These are phyloP conservation scores for Caenorhabditis sp. DNA, from an alignment of 2,888 invertebrate genomes.

Conservation along the genomic window DNA sequence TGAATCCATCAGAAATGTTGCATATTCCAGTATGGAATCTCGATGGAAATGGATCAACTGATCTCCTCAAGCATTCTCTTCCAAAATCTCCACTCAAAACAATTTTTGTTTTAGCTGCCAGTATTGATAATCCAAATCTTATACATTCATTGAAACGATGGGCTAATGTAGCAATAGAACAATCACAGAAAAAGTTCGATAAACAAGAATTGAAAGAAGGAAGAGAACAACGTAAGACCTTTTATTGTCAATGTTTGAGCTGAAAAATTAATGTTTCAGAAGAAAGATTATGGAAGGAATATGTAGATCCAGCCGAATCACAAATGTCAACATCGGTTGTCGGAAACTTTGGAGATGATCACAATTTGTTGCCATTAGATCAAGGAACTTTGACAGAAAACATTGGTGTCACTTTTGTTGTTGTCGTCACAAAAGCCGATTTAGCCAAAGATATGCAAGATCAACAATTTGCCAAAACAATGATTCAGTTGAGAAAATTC, in stretches of 20 bases:
- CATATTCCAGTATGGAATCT: constrained; percentile 59
- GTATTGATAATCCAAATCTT: constrained; percentile 62
- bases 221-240: constrained; percentile 27
- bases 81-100: constrained; percentile 54
- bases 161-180: constrained; percentile 56
- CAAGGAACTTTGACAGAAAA: constrained; percentile 63
- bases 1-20: constrained; percentile 60
- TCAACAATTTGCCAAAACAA: constrained; percentile 57
- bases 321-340: constrained; percentile 54
- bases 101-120: constrained; percentile 57
- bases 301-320: constrained; percentile 65
- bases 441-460: constrained; percentile 43
- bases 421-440: constrained; percentile 68
- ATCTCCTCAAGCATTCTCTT: constrained; percentile 58
- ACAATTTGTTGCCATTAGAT: constrained; percentile 59
- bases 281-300: constrained; percentile 68
- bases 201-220: constrained; percentile 43
- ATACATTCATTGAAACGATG: constrained; percentile 61
- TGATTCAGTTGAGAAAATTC: constrained; percentile 64
- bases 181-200: constrained; percentile 55
- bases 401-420: constrained; percentile 60
- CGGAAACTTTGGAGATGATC: constrained; percentile 43
- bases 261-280: constrained; percentile 45
- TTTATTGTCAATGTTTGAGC: neutral
- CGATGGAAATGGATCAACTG: constrained; percentile 60